Base-by-base conservation (phyloP, 2,113 vertebrate species). In the Apodemus sylvaticus region DNA sequence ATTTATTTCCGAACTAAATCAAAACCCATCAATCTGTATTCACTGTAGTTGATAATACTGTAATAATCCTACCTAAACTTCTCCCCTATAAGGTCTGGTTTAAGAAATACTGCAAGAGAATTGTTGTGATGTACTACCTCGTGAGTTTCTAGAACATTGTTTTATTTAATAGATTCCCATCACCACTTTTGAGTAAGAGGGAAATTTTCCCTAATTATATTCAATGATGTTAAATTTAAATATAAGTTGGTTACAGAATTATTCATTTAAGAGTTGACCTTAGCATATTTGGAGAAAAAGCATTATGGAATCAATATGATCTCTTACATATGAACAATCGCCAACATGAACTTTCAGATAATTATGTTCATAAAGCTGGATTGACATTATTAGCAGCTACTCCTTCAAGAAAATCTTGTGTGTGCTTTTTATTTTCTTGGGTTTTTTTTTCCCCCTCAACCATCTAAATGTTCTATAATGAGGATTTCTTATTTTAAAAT, bases 1-100 rank as follows among this genome's bases (percentile, higher is more conserved):
- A 91, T 96, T 73, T 68, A 60, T 92, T 93, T 97, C 62, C 60
- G 78, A 92, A 70, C 42, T 76, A 96, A 98, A 96, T 93, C 81
- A 74, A 64, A 94, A 71, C 76, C 76, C 94, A 91, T 76, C 68
- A 94, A 92, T 96, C 20, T 90, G 29, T 83, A 95, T 97, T 86
- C 94, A 39, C 95, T 92, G 17, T 82, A 17, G 73, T 95, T 96
- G 89, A 96, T 90, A 89, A 89, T 81, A 86, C 60, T 89, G 71
- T 82, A 91, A 51, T 83, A 94, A 62, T 73, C 14, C 66, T 64
- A 62, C 45, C n/a, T 66, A 93, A 81, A 78, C 70, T 31, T 94
- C 66, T 94, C 12, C 89, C 34, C 66, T 77, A 48, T 11, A 78
- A 62, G 51, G 14, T 79, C 48, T 94, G 42, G 24, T 68, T 76